Evolutionary conservation across 2,888 invertebrate species (phyloP), one percentile per base, ranked within the genome.

Genomic region (Punctoribates punctum): DNA sequence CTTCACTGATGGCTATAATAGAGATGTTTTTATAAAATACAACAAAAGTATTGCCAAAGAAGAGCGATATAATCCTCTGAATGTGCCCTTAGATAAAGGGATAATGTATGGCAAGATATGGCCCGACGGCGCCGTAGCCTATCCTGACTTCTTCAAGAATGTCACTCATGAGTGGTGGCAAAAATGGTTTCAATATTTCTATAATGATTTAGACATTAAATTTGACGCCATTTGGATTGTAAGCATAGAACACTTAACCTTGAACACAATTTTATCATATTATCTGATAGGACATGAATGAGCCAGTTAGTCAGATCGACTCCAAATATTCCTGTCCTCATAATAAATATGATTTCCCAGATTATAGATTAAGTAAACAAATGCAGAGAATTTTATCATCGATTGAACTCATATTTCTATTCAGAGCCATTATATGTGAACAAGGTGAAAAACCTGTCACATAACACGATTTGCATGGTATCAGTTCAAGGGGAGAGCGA

Each of bases 31-130:
- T 9, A 25, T 72, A 23, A 72, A 48, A 48, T 72, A 46, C 46
- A 11, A 20, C 5, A 72, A 72, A 72, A 72, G 25, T 72, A 17
- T 72, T 1, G 1, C 51, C 9, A 27, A 17, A 25, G 23, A 20
- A 8, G 25, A 72, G n/a, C 20, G 72, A 6, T 13, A 72, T 48
- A 72, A 72, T 17, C 72, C 72, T 3, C 15, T 25, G 15, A 25
- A 72, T 25, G 72, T 72, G 1, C 72, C 72, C 25, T 23, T 46
- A 4, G 72, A 72, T 25, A 72, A 38, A 9, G 72, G 46, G 3
- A 20, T 42, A 11, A 20, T 72, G 20, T 72, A 72, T 76, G 92
- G 91, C 79, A 90, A 91, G 86, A 90, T 89, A 73, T 82, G 82
- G 80, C 48, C 77, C 51, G 83, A 83, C 80, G 74, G 60, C 0